These are phyloP conservation scores for Blera fallax DNA, from an alignment of 2,888 invertebrate species.

Conservation along the genomic window DNA sequence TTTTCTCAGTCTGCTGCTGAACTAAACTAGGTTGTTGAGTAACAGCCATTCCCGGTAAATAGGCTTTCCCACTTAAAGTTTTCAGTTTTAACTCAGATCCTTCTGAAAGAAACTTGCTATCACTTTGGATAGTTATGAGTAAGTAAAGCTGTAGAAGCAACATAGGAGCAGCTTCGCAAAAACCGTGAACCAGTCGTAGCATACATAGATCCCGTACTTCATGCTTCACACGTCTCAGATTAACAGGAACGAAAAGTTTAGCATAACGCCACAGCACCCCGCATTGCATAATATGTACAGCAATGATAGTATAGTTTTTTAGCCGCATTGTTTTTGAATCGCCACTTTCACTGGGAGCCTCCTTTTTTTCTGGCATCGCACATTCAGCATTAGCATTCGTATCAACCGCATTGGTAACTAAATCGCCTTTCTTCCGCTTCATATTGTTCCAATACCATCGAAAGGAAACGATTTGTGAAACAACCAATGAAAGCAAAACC, in stretches of 20 bases:
- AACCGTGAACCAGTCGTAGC: slow-evolving; percentile 92
- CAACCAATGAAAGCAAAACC: slow-evolving; percentile 87
- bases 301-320: slow-evolving; percentile 82
- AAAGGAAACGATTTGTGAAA: slow-evolving; percentile 89
- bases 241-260: slow-evolving; percentile 91
- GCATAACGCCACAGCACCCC: slow-evolving; percentile 92
- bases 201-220: slow-evolving; percentile 90
- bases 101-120: slow-evolving; percentile 74
- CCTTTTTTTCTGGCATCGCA: slow-evolving; percentile 41
- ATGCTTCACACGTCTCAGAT: slow-evolving; percentile 90
- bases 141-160: slow-evolving; percentile 91
- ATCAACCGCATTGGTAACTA: not conserved
- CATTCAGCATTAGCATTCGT: slow-evolving; percentile 36
- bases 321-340: slow-evolving; percentile 22
- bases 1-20: slow-evolving; percentile 79
- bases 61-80: slow-evolving; percentile 71
- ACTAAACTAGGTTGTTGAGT: slow-evolving; percentile 72
- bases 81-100: slow-evolving; percentile 76
- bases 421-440: slow-evolving; percentile 34
- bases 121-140: slow-evolving; percentile 83
- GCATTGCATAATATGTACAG: slow-evolving; percentile 86
- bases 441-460: slow-evolving; percentile 86
- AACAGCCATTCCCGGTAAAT: slow-evolving; percentile 55
- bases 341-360: not conserved
- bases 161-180: slow-evolving; percentile 94